These are phyloP conservation scores for Lanistes nyassanus DNA, from an alignment of 1,140 invertebrate genomes.

Conservation along the genomic window DNA sequence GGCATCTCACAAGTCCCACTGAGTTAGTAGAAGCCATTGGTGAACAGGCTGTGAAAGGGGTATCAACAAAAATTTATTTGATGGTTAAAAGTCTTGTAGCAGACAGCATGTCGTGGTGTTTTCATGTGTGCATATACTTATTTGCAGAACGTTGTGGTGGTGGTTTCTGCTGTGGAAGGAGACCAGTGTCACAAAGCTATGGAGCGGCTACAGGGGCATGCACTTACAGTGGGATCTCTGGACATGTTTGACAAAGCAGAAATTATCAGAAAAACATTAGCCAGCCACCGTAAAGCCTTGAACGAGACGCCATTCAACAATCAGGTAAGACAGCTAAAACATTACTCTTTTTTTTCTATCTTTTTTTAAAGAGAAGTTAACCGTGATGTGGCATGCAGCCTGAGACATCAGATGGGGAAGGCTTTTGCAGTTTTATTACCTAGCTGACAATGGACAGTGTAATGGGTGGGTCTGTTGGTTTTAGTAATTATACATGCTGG, in stretches of 20 bases:
- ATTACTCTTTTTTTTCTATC: neutral
- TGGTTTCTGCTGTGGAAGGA: conserved; percentile 46
- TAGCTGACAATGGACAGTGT: too few species aligned
- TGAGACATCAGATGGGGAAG: too few species aligned
- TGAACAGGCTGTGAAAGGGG: neutral
- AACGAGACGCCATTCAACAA: conserved; percentile 68
- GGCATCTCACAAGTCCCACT: neutral
- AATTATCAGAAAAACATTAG: conserved; percentile 59
- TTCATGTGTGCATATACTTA: conserved; percentile 12
- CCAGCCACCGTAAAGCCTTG: conserved; percentile 60
- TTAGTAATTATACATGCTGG: too few species aligned
- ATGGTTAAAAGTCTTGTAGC: neutral
- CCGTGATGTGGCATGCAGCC: too few species aligned
- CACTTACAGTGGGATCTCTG: conserved; percentile 51
- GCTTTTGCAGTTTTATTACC: too few species aligned
- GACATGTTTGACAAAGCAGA: conserved; percentile 63
- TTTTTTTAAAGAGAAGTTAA: neutral
- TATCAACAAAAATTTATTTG: neutral
- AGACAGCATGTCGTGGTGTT: neutral
- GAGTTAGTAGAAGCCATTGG: neutral
- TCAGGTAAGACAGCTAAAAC: conserved; percentile 54
- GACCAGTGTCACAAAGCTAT: conserved; percentile 49
- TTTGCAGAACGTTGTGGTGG: conserved; percentile 59
- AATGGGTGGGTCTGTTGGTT: too few species aligned
- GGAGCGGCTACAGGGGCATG: conserved; percentile 32